A percentile compares a stretch with the other conserved stretches of the same genome.
Evolutionary conservation across 1,140 invertebrate genomes (phyloP).

Genomic region (Luehdorfia chinensis): DNA sequence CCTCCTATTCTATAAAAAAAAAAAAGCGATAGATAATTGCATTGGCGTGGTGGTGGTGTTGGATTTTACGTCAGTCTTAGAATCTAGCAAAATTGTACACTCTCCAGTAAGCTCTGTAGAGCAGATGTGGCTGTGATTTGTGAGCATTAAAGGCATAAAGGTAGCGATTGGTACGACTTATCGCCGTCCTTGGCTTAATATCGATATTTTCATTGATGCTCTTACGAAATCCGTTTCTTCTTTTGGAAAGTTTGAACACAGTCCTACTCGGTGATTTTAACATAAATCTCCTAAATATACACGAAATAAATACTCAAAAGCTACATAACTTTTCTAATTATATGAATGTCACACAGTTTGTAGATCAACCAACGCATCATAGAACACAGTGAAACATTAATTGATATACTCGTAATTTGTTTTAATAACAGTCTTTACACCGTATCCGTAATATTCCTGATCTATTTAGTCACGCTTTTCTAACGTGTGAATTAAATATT

Average conservation of each 20-base stretch:
- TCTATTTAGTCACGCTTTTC: too few relatives aligned
- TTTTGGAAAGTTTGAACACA: too few relatives aligned
- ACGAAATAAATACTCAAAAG: not conserved
- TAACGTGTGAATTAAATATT: too few relatives aligned
- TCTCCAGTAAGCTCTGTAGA: not conserved
- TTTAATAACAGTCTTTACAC: too few relatives aligned
- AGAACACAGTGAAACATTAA: too few relatives aligned
- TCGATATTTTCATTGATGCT: conserved; percentile 1
- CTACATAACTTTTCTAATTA: not conserved
- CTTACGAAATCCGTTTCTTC: not conserved
- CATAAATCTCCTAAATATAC: not conserved
- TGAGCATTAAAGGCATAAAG: not conserved
- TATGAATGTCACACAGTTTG: not conserved
- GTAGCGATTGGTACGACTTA: conserved; percentile 9
- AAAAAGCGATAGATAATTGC: too few relatives aligned
- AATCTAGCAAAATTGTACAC: not conserved
- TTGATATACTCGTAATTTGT: too few relatives aligned
- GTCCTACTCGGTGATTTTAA: not conserved
- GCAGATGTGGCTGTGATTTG: conserved; percentile 18
- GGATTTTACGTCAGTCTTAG: conserved; percentile 14
- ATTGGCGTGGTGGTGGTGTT: conserved; percentile 16
- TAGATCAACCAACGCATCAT: not conserved
- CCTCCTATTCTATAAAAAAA: too few relatives aligned
- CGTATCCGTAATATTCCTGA: too few relatives aligned
- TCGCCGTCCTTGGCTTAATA: conserved; percentile 1